Percentiles rank a stretch among this genome's conserved stretches.
These are phyloP conservation scores for Tetramorium parvispinum DNA, from an alignment of 1,140 invertebrate genomes.

Conservation along the genomic window DNA sequence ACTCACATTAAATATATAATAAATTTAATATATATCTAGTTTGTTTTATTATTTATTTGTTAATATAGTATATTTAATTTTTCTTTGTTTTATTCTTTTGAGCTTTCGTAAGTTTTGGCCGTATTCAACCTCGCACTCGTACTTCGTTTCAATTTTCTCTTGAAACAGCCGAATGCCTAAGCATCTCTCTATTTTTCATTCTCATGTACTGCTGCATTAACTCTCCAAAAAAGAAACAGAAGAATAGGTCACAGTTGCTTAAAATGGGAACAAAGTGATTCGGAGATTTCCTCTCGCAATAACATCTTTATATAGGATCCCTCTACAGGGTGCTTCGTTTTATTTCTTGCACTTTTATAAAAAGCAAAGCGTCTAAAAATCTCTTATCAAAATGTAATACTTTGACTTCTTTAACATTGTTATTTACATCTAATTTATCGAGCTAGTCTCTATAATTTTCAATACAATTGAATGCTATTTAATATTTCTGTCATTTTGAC, in stretches of 20 bases:
- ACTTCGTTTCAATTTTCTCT: not conserved
- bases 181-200: constrained; percentile 10
- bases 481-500: not conserved
- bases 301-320: constrained; percentile 11
- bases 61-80: not conserved
- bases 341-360: not conserved
- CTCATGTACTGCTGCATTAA: constrained; percentile 22
- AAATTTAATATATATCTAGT: not conserved
- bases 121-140: not conserved
- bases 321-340: constrained; percentile 20
- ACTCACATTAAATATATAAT: not conserved
- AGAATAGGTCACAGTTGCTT: constrained; percentile 27
- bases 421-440: not conserved
- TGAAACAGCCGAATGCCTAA: not conserved
- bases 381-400: not conserved
- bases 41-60: not conserved
- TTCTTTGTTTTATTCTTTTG: not conserved
- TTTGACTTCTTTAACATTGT: not conserved
- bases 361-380: too few relatives aligned
- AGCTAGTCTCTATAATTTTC: not conserved
- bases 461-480: not conserved
- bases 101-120: not conserved
- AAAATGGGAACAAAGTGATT: constrained; percentile 36
- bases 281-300: constrained; percentile 21
- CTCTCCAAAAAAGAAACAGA: constrained; percentile 16